Base-by-base conservation (phyloP, 2,113 vertebrate species). In the Danionella cerebrum region DNA sequence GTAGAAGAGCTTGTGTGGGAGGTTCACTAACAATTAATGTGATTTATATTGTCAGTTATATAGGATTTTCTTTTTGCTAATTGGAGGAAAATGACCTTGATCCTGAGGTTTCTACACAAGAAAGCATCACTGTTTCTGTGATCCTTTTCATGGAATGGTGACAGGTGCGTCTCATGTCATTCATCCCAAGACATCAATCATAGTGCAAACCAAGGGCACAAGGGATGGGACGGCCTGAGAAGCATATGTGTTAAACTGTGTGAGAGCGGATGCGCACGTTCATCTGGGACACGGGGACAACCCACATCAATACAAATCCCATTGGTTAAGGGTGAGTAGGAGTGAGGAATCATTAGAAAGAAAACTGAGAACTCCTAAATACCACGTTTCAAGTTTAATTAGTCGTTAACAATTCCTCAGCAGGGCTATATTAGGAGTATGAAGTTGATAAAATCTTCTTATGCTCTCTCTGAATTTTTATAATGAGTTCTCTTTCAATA, bases 231-330 rank as follows among this genome's bases (percentile, higher is more conserved):
- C 19, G 14, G 45, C 52, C 22, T 52, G 29, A 19, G 45, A 18
- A 67, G 39, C 27, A 65, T 36, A 39, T 57, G 47, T 41, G 48
- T 52, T 22, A 19, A 50, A 38, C 64, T 38, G 27, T 19, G 25
- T 31, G 36, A 44, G 25, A 51, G 48, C 18, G 41, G 12, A 11
- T 51, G 73, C 42, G 70, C 36, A 42, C 53, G 45, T 58, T 57
- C 33, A 54, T 27, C 53, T 58, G 48, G 48, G 51, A 27, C 24
- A 5, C 18, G 67, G 71, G 9, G 69, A 74, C 68, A 75, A 54
- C 44, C 7, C 41, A 51, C 35, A 72, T 80, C 58, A 73, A 70
- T 76, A 76, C 60, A 66, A 62, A 70, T 74, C 75, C 57, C 16
- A 58, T 58, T 59, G 14, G 35, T 42, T 18, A 11, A 18, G 14